Percentiles rank a stretch among this genome's conserved stretches.
These are phyloP conservation scores for Neomicropteryx cornuta DNA, from an alignment of 1,140 invertebrate genomes.

Conservation along the genomic window DNA sequence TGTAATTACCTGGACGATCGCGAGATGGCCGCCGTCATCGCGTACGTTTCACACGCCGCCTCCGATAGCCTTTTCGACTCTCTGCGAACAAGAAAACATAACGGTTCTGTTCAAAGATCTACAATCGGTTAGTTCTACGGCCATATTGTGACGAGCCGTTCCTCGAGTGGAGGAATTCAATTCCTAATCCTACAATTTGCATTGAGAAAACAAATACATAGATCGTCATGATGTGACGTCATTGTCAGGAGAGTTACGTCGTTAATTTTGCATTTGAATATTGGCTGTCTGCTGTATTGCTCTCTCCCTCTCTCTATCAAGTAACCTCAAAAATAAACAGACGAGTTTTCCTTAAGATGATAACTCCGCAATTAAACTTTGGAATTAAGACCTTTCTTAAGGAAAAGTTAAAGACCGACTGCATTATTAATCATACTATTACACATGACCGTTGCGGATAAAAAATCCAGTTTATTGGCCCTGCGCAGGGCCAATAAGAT, in stretches of 20 bases:
- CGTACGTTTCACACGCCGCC: slow-evolving; percentile 66
- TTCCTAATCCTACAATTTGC: neutral
- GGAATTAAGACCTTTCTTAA: no score
- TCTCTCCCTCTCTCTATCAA: no score
- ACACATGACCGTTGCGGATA: neutral
- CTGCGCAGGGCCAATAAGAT: neutral
- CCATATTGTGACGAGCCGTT: neutral
- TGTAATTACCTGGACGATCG: slow-evolving; percentile 47
- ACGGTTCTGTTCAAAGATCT: neutral
- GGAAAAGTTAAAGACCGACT: neutral
- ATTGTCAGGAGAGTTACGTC: no score
- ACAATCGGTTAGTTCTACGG: neutral
- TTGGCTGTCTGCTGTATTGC: no score
- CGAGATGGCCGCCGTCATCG: slow-evolving; percentile 53
- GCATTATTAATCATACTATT: neutral
- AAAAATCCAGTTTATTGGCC: neutral
- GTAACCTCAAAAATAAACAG: no score
- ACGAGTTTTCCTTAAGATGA: no score
- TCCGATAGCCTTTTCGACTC: slow-evolving; percentile 65
- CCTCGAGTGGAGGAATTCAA: no score
- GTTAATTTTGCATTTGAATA: no score
- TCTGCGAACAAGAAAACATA: slow-evolving; percentile 23
- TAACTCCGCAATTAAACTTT: no score
- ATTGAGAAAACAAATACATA: no score
- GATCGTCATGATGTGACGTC: no score